phyloP scores from a whole-genome alignment of 2,888 invertebrate genomes.

The Cataglyphis cursor region DNA sequence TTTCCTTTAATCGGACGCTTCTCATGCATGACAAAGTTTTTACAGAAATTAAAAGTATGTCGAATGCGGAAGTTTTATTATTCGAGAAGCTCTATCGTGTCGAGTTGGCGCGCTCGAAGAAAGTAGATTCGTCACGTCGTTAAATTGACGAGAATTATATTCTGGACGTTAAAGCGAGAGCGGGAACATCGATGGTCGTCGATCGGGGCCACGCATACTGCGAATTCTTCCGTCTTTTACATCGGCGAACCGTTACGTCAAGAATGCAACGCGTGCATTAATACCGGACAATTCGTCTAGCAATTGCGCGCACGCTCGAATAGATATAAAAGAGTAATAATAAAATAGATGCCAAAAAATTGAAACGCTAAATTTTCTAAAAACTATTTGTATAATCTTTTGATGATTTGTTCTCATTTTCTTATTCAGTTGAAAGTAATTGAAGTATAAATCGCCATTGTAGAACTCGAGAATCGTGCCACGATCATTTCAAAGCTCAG shows the following conservation, averaged over 20 bases:
- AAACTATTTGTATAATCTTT: neutral
- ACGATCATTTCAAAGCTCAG: neutral
- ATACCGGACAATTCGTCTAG: slow-evolving; percentile 56
- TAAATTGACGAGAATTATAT: slow-evolving; percentile 32
- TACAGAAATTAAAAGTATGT: slow-evolving; percentile 53
- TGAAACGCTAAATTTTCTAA: neutral
- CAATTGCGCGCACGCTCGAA: neutral
- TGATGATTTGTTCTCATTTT: neutral
- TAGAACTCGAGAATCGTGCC: neutral
- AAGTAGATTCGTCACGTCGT: slow-evolving; percentile 55
- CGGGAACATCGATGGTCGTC: neutral
- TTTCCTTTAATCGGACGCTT: slow-evolving; percentile 22
- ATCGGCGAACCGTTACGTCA: slow-evolving; percentile 61
- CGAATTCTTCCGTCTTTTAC: slow-evolving; percentile 55
- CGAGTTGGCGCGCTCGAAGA: slow-evolving; percentile 39
- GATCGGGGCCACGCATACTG: slow-evolving; percentile 28
- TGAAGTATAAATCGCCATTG: neutral
- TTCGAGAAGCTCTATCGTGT: neutral
- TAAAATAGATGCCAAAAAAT: neutral
- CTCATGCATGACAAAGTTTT: slow-evolving; percentile 44
- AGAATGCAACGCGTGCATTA: slow-evolving; percentile 50
- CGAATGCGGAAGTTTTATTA: slow-evolving; percentile 39
- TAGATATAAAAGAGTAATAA: slow-evolving; percentile 9
- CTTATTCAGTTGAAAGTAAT: neutral
- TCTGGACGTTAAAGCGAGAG: neutral